phyloP scores from a whole-genome alignment of 2,888 invertebrate genomes.

The Xylophagus ater region DNA sequence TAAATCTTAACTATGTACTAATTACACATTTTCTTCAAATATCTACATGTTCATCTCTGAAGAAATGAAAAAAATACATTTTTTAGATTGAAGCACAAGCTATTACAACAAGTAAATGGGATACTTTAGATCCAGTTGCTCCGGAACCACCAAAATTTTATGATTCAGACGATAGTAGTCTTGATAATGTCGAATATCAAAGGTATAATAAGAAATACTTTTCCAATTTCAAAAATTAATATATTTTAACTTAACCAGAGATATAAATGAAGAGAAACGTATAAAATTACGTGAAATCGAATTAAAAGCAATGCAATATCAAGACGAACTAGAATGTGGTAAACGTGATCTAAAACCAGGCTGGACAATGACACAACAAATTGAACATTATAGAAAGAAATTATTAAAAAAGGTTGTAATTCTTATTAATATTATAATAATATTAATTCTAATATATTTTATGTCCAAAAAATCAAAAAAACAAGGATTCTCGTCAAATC shows the following conservation, averaged over 20 bases:
- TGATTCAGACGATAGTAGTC: slow-evolving; percentile 27
- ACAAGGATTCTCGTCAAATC: slow-evolving; percentile 14
- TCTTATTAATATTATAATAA: slow-evolving; percentile 5
- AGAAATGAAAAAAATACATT: background rate
- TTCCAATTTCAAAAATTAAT: no score
- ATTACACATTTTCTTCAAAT: no score
- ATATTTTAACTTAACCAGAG: no score
- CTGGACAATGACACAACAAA: slow-evolving; percentile 69
- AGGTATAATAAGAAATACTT: slow-evolving; percentile 1
- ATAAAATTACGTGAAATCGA: slow-evolving; percentile 82
- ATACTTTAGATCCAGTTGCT: slow-evolving; percentile 49
- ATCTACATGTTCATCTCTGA: no score
- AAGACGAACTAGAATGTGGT: slow-evolving; percentile 89
- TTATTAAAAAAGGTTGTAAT: slow-evolving; percentile 78
- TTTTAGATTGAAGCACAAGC: slow-evolving; percentile 58
- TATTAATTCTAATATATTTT: background rate
- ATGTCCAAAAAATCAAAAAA: slow-evolving; percentile 5
- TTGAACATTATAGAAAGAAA: slow-evolving; percentile 82
- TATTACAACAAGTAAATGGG: slow-evolving; percentile 83
- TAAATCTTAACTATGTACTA: no score
- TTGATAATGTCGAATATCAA: slow-evolving; percentile 10
- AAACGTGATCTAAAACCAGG: slow-evolving; percentile 58
- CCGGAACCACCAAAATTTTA: slow-evolving; percentile 37
- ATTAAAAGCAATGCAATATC: slow-evolving; percentile 88
- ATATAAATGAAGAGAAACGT: slow-evolving; percentile 57